Conservation (phyloP, 2,797 vertebrate species). For the Micromesistius poutassou region DNA sequence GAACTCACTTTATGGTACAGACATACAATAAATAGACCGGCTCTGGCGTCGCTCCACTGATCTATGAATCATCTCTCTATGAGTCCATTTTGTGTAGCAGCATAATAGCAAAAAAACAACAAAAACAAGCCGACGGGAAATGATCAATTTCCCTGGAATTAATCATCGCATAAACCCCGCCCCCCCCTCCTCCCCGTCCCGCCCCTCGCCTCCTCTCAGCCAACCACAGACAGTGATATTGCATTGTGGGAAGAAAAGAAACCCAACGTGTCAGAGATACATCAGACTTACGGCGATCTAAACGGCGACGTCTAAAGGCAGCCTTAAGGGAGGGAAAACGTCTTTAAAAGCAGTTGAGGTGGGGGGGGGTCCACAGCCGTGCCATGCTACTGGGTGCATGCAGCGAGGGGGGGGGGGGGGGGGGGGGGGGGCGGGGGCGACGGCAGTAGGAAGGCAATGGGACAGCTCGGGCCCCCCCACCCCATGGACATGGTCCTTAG, state of each 20-base stretch:
- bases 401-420: constrained; percentile 54
- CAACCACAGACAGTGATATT: constrained; percentile 65
- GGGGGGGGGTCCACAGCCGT: constrained; percentile 42
- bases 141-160: constrained; percentile 65
- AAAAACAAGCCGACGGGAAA: constrained; percentile 65
- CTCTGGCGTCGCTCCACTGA: constrained; percentile 88
- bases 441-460: constrained; percentile 33
- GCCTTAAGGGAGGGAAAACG: constrained; percentile 36
- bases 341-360: constrained; percentile 64
- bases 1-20: constrained; percentile 90
- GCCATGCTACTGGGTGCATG: constrained; percentile 70
- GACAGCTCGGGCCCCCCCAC: not conserved
- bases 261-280: constrained; percentile 50
- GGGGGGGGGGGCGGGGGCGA: constrained; percentile 37
- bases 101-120: constrained; percentile 76
- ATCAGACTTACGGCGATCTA: constrained; percentile 57
- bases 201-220: constrained; percentile 34
- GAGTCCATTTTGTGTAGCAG: constrained; percentile 91
- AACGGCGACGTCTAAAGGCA: constrained; percentile 65
- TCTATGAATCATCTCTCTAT: constrained; percentile 85
- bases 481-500: not conserved
- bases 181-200: constrained; percentile 9
- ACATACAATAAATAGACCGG: constrained; percentile 95
- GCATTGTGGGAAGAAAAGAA: constrained; percentile 63
- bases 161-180: constrained; percentile 46